A percentile compares a stretch with the other conserved stretches of the same genome.
Evolutionary conservation across 2,888 invertebrate species (phyloP).

Genomic region (Elysia crispata): DNA sequence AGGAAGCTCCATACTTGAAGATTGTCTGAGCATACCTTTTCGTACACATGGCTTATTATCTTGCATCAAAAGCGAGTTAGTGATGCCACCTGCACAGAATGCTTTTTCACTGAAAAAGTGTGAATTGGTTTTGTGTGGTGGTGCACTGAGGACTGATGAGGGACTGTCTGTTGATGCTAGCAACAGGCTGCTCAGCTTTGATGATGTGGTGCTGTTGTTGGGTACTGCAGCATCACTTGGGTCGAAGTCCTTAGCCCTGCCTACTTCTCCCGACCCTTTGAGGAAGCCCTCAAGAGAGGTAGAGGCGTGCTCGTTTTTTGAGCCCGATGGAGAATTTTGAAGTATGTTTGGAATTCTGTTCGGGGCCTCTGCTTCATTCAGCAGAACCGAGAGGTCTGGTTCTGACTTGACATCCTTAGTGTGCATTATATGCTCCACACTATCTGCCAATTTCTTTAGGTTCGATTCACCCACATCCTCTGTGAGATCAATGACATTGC

Average conservation of each 20-base stretch:
- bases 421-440: constrained; percentile 61
- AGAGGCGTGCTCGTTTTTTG: constrained; percentile 75
- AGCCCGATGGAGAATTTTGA: constrained; percentile 52
- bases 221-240: constrained; percentile 41
- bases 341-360: constrained; percentile 46
- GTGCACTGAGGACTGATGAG: constrained; percentile 47
- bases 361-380: constrained; percentile 46
- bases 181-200: constrained; percentile 48
- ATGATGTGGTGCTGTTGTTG: constrained; percentile 29
- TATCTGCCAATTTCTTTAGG: constrained; percentile 65
- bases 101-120: constrained; percentile 43
- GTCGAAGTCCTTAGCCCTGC: constrained; percentile 63
- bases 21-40: constrained; percentile 38
- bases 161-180: constrained; percentile 43
- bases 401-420: constrained; percentile 59
- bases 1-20: constrained; percentile 33
- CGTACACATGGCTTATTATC: constrained; percentile 43
- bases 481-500: constrained; percentile 68
- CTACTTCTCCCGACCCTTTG: constrained; percentile 69
- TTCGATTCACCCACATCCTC: constrained; percentile 65
- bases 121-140: constrained; percentile 53
- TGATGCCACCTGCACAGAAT: constrained; percentile 1
- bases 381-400: constrained; percentile 55
- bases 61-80: constrained; percentile 19
- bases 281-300: constrained; percentile 72